Percentiles rank a stretch among this genome's conserved stretches.
These are phyloP conservation scores for Orientallactaga sibirica DNA, from an alignment of 2,797 vertebrate genomes.

Conservation along the genomic window DNA sequence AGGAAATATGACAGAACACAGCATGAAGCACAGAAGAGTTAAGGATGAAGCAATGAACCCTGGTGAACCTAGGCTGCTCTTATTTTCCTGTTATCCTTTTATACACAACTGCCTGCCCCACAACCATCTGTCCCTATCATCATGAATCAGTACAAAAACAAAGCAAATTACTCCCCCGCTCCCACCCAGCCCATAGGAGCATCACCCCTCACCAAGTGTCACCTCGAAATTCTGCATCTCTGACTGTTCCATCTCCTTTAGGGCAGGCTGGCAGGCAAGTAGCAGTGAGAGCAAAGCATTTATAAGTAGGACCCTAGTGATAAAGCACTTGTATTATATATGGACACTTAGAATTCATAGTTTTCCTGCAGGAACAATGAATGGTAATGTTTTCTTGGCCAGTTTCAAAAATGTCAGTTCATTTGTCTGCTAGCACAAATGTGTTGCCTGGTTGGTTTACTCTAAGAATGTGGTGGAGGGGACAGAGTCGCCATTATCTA, in stretches of 20 bases:
- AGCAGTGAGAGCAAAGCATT: neutral
- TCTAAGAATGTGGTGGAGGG: neutral
- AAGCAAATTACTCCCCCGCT: neutral
- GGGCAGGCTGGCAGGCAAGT: neutral
- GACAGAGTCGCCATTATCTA: neutral
- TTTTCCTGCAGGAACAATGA: constrained; percentile 61
- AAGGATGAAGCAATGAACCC: neutral
- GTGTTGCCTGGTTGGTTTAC: neutral
- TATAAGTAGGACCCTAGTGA: neutral
- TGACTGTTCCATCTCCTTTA: neutral
- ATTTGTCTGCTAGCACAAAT: constrained; percentile 63
- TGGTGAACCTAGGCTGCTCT: neutral
- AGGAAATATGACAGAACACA: neutral
- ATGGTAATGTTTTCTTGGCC: constrained; percentile 44
- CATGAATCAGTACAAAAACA: neutral
- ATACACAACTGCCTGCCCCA: neutral
- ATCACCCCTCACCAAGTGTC: neutral
- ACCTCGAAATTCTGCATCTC: neutral
- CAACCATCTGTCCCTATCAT: neutral
- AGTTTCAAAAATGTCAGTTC: constrained; percentile 49
- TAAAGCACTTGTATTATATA: constrained; percentile 37
- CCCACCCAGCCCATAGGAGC: neutral
- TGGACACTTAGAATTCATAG: constrained; percentile 23
- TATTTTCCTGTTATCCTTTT: neutral
- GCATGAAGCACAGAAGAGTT: neutral